Evolutionary conservation across 2,797 vertebrate genomes (phyloP).

Genomic region (Uromys caudimaculatus): DNA sequence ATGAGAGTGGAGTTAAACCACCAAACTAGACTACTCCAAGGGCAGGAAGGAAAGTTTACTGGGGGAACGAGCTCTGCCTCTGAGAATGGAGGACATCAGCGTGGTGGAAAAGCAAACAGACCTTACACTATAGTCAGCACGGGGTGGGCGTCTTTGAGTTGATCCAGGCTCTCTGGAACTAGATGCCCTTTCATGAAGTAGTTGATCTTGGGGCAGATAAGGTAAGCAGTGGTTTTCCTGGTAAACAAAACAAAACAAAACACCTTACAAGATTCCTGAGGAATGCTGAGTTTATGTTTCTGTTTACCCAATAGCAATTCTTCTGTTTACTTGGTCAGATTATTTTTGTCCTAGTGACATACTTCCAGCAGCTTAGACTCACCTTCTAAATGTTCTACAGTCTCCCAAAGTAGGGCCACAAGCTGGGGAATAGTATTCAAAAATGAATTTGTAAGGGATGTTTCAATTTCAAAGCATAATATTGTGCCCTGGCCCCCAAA

Average conservation of each 20-base stretch:
- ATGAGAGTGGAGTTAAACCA: neutral
- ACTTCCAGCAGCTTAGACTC: neutral
- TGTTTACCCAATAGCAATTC: neutral
- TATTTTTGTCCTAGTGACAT: neutral
- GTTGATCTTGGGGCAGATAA: neutral
- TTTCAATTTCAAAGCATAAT: neutral
- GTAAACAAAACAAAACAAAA: neutral
- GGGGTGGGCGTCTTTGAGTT: neutral
- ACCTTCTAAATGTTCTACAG: neutral
- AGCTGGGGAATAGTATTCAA: neutral
- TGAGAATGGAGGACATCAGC: neutral
- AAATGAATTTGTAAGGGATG: neutral
- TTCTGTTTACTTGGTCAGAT: neutral
- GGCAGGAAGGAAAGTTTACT: neutral
- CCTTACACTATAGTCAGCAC: neutral
- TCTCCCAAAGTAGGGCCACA: neutral
- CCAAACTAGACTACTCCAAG: neutral
- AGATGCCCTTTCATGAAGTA: neutral
- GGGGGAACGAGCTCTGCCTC: neutral
- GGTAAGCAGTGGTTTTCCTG: neutral
- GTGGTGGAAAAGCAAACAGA: neutral
- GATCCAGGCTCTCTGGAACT: neutral
- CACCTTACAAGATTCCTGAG: neutral
- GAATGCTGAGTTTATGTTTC: neutral
- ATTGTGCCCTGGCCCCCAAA: neutral